Evolutionary conservation across 2,113 vertebrate genomes (phyloP), one percentile per base, ranked within the genome.

Genomic region (Misgurnus anguillicaudatus): DNA sequence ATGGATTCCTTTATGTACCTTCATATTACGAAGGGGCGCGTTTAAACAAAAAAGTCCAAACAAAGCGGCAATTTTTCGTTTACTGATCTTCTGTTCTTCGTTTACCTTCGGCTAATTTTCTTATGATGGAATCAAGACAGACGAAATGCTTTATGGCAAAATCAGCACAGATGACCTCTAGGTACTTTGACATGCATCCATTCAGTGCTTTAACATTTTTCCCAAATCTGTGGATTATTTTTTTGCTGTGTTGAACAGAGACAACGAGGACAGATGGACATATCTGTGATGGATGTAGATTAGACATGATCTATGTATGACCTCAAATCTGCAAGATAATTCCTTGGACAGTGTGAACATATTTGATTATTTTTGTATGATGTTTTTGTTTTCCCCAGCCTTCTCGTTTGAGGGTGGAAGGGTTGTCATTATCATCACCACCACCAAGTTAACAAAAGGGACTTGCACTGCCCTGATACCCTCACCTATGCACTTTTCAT

Each of bases 401-500:
- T 24, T n/a, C 5, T 82, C 61, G 42, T 62, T 47, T 31, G 21
- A 39, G 63, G 67, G 42, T 45, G 17, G 61, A 77, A 5, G 63
- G 68, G 55, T 73, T 48, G 61, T 38, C 14, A 9, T 66, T 70
- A 51, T 72, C 48, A 65, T 61, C 14, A 67, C 42, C 24, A 31
- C 47, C 47, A 80, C 67, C 72, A 4, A 62, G 70, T 3, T 31
- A 31, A 31, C 24, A 31, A 42, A 80, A 67, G 16, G 60, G 67
- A 84, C 48, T 21, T 80, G 86, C 85, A 85, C 81, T 81, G 14
- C 84, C 90, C 90, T 67, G 86, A 88, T 87, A 89, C 92, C 87
- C 90, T 91, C 90, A 70, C 91, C 24, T 92, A 94, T 93, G 92
- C 92, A 94, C 92, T 93, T 93, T 90, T 85, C 72, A 89, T 90